Base-by-base conservation (phyloP, 2,888 invertebrate species). In the Drosophila merina region DNA sequence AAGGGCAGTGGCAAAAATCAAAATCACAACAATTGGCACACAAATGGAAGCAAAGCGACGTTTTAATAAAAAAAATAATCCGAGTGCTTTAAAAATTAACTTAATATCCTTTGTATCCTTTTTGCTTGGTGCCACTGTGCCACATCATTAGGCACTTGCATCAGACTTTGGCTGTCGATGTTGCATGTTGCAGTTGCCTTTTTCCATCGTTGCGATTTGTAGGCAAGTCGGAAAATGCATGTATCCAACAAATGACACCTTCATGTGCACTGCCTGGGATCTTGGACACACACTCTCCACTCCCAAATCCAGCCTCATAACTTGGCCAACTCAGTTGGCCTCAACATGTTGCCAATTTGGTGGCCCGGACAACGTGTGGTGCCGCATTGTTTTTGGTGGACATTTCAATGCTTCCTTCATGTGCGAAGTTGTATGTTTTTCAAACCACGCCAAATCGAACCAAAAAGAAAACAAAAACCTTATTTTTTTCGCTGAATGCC, bases 161-260 rank as follows among this genome's bases (percentile, higher is more conserved):
- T 51, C 49, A 47, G 63, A 12, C 36, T 20, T 49, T 45, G 28
- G 38, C 44, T 40, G 54, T 59, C 48, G 50, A 50, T 44, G 73
- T 62, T 56, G 45, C 56, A 52, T 72, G 54, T 33, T 49, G 49
- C 45, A 45, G 47, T 36, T 57, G 79, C 62, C 50, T 47, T 56
- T 74, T 70, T 78, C 74, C 74, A 75, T 77, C 79, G 74, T 63
- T 73, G 83, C 88, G 88, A 88, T 88, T 88, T 88, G 86, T 88
- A 84, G 74, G 72, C 86, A 74, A 85, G 88, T 81, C 88, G 80
- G 79, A 79, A 76, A 88, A 87, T 85, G 79, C 88, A 87, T 88
- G 88, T 83, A 77, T 68, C 76, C 79, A 79, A 86, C 89, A 89
- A 89, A 89, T 89, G 89, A 89, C 88, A 88, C 87, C 88, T 89